Base-by-base conservation (phyloP, 2,888 invertebrate genomes). In the Sinhomidia bicolor region DNA sequence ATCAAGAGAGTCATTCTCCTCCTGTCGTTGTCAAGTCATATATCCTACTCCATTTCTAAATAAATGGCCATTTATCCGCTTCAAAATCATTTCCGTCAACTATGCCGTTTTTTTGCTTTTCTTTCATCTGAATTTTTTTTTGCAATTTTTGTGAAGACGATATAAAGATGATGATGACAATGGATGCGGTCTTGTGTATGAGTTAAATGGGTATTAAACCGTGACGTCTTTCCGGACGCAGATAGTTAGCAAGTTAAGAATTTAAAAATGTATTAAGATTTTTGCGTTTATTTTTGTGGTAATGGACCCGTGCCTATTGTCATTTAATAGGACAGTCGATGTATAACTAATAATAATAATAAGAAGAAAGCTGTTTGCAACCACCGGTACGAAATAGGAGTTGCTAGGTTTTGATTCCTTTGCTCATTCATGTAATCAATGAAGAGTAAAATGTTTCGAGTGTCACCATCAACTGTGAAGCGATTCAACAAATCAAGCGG, bases 171-270 rank as follows among this genome's bases (percentile, higher is more conserved):
- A n/a, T n/a, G 60, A 60, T 65, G 10, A 32, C 2, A 1, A 65
- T n/a, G 2, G 32, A 29, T 14, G 32, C n/a, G 65, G 32, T 65
- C 65, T 65, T 47, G 51, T 14, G 78, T 17, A n/a, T 23, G 23
- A 44, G 26, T 80, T 47, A 44, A 82, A 47, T 29, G 82, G 68
- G 14, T 82, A 54, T 82, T 62, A 82, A 82, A 82, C 82, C 82
- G 51, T 82, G 82, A 82, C 65, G 81, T 47, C 23, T 51, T 12
- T 29, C n/a, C n/a, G n/a, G n/a, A n/a, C n/a, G n/a, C n/a, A n/a
- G n/a, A n/a, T n/a, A n/a, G n/a, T n/a, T n/a, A n/a, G n/a, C n/a
- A n/a, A n/a, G n/a, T n/a, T n/a, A n/a, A n/a, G n/a, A n/a, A n/a
- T n/a, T n/a, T n/a, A n/a, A n/a, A n/a, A n/a, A n/a, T n/a, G n/a